Percentiles rank a stretch among this genome's conserved stretches.
These are phyloP conservation scores for Shargacucullia verbasci DNA, from an alignment of 2,888 invertebrate genomes.

Conservation along the genomic window DNA sequence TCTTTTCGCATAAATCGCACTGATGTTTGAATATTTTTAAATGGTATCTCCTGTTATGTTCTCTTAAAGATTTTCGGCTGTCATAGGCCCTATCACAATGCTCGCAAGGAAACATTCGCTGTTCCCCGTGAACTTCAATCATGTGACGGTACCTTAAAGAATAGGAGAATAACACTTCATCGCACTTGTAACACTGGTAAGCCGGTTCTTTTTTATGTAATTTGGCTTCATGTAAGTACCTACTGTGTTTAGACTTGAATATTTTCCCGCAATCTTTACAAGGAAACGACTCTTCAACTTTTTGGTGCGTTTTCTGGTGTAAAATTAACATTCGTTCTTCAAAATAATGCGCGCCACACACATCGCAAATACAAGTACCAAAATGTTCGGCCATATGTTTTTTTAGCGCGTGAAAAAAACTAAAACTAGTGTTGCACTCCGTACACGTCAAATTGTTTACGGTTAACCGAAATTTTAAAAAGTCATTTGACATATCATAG, in stretches of 20 bases:
- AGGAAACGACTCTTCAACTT: slow-evolving; percentile 78
- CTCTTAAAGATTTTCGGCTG: slow-evolving; percentile 76
- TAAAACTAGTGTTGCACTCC: slow-evolving; percentile 70
- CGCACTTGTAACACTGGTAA: slow-evolving; percentile 80
- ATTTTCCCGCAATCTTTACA: slow-evolving; percentile 85
- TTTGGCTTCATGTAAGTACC: slow-evolving; percentile 75
- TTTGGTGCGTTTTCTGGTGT: slow-evolving; percentile 77
- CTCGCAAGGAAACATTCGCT: slow-evolving; percentile 75
- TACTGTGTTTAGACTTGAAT: slow-evolving; percentile 80
- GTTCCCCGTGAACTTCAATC: slow-evolving; percentile 78
- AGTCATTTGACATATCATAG: slow-evolving; percentile 68
- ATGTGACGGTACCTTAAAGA: slow-evolving; percentile 77
- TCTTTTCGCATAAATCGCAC: slow-evolving; percentile 87
- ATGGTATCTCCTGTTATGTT: slow-evolving; percentile 78
- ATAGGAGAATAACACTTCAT: slow-evolving; percentile 78
- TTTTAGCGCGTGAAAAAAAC: slow-evolving; percentile 77
- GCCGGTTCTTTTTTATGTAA: slow-evolving; percentile 80
- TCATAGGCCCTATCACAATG: slow-evolving; percentile 81
- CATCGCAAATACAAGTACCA: slow-evolving; percentile 79
- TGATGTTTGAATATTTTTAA: slow-evolving; percentile 82
- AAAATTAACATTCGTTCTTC: slow-evolving; percentile 80
- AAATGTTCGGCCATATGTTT: slow-evolving; percentile 83
- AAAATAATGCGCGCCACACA: slow-evolving; percentile 84
- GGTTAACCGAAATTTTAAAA: slow-evolving; percentile 74
- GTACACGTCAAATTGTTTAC: slow-evolving; percentile 67